These are phyloP conservation scores for Sebastes trivittatus DNA, from an alignment of 2,797 vertebrate species.

Conservation along the genomic window DNA sequence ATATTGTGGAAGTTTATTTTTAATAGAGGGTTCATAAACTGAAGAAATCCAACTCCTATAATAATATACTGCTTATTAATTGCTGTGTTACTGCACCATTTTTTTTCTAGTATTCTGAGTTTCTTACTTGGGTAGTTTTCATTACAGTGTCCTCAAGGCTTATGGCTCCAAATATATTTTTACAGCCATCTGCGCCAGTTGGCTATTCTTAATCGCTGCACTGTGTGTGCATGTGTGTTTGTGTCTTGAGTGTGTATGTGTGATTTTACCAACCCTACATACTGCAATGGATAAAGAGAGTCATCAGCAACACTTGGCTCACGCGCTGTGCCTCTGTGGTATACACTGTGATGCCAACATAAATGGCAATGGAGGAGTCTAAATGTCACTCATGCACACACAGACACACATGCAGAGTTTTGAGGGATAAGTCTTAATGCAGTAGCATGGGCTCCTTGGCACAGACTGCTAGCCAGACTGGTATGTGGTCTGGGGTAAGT, in stretches of 20 bases:
- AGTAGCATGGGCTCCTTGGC: conserved; percentile 70
- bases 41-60: conserved; percentile 30
- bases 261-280: conserved; percentile 68
- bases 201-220: conserved; percentile 79
- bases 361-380: conserved; percentile 75
- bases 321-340: conserved; percentile 63
- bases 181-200: conserved; percentile 83
- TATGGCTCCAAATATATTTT: conserved; percentile 81
- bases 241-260: conserved; percentile 53
- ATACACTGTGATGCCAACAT: conserved; percentile 70
- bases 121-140: conserved; percentile 76
- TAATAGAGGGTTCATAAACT: conserved; percentile 14
- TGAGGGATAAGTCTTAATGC: conserved; percentile 73
- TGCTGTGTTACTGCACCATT: conserved; percentile 34
- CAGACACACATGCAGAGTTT: conserved; percentile 66
- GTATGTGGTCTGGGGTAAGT: conserved; percentile 77
- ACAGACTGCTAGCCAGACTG: conserved; percentile 72
- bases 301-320: conserved; percentile 77
- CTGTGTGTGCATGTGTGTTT: conserved; percentile 44
- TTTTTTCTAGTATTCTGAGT: conserved; percentile 42
- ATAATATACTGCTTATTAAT: conserved; percentile 53
- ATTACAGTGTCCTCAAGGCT: conserved; percentile 77
- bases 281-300: conserved; percentile 75
- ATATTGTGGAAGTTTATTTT: conserved; percentile 7
- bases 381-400: conserved; percentile 76